Percentiles rank a stretch among this genome's conserved stretches.
Conservation (phyloP, 2,888 invertebrate species). For the Smittia aterrima region DNA sequence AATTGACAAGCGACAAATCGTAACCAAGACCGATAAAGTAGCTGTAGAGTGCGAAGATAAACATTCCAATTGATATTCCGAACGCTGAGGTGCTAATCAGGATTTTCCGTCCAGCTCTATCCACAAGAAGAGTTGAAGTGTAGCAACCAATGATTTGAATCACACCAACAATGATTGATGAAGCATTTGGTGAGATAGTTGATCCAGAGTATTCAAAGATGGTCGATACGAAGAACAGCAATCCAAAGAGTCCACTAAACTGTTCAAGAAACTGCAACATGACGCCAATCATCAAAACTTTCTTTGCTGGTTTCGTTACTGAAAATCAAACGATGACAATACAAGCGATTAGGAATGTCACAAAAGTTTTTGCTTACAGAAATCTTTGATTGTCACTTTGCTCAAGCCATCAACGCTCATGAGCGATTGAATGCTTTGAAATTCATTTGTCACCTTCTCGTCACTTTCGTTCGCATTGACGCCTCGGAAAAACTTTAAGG, state of each 20-base stretch:
- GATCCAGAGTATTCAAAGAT: slow-evolving; percentile 51
- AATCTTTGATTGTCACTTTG: neutral
- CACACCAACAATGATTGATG: slow-evolving; percentile 37
- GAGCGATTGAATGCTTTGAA: neutral
- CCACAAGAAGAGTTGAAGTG: neutral
- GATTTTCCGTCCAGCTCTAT: neutral
- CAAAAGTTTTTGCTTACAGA: neutral
- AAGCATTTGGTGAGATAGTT: slow-evolving; percentile 48
- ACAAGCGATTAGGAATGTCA: neutral
- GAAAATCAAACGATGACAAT: neutral
- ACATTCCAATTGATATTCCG: neutral
- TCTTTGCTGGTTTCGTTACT: slow-evolving; percentile 7
- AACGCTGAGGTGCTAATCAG: neutral
- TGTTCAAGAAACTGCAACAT: neutral
- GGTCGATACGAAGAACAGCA: slow-evolving; percentile 51
- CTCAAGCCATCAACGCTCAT: neutral
- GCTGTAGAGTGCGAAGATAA: neutral
- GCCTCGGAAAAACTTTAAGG: neutral
- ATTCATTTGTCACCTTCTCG: neutral
- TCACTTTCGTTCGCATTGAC: neutral
- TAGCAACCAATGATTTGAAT: slow-evolving; percentile 5
- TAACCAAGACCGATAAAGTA: neutral
- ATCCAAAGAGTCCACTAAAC: slow-evolving; percentile 49
- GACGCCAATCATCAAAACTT: neutral
- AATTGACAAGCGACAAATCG: slow-evolving; percentile 43